Evolutionary conservation across 2,888 invertebrate species (phyloP), one percentile per base, ranked within the genome.

Genomic region (Polyommatus icarus): DNA sequence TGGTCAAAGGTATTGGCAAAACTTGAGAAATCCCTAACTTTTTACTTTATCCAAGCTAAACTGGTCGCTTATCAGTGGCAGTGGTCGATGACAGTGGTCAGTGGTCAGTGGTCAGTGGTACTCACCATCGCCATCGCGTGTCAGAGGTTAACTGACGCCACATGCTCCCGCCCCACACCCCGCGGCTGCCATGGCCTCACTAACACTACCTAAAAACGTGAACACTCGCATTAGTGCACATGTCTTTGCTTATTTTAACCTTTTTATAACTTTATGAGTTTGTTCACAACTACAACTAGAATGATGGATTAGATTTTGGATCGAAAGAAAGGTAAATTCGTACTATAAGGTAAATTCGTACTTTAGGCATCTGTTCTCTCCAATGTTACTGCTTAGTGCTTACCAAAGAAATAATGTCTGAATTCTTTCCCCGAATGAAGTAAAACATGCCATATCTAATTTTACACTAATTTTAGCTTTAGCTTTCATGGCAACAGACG

Each of bases 71-170:
- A 12, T 20, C 10, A 20, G n/a, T 59, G 20, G 59, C 59, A 20
- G 59, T 59, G 59, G 59, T 20, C 2, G 8, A 7, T 59, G 59
- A 6, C 46, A 46, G 54, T 54, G 54, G 54, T 54, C 20, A 59
- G 20, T 59, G 59, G 59, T 18, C 59, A 59, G 20, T 59, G 59
- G 59, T 54, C 59, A 59, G 20, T 59, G 59, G 59, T 20, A 59
- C 71, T 71, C 71, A 71, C 71, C 71, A 71, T 71, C 32, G 29
- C 71, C 71, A 71, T 71, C 32, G 29, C 71, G 71, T 71, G 71
- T 71, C 71, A 71, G 71, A 32, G 32, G 71, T 71, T 71, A 71
- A 71, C 61, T 61, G 61, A 61, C 32, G 71, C 71, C 71, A 71
- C 71, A 71, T 71, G 5, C 71, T 18, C 24, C 71, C 59, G 59